phyloP scores from a whole-genome alignment of 2,888 invertebrate genomes.

The Tinea trinotella region DNA sequence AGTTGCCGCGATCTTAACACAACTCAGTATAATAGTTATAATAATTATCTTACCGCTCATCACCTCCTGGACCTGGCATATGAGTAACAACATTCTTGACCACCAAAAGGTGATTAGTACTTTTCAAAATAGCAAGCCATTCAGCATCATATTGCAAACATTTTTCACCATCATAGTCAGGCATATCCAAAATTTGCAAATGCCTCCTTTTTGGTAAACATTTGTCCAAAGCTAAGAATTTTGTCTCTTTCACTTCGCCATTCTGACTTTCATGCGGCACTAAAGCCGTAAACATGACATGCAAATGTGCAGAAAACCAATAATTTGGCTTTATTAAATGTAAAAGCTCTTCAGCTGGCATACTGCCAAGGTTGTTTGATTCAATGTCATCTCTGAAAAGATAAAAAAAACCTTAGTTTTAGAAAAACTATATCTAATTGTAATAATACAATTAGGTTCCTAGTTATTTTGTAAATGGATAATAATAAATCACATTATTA shows the following conservation, averaged over 20 bases:
- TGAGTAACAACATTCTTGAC: constrained; percentile 79
- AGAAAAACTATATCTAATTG: too few relatives aligned
- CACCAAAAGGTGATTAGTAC: constrained; percentile 90
- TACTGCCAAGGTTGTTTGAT: constrained; percentile 87
- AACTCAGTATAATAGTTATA: too few relatives aligned
- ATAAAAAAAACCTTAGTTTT: too few relatives aligned
- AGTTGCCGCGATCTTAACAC: too few relatives aligned
- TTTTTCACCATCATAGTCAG: constrained; percentile 67
- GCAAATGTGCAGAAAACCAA: constrained; percentile 98
- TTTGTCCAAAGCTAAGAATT: constrained; percentile 96
- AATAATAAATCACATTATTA: too few relatives aligned
- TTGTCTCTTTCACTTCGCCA: constrained; percentile 62
- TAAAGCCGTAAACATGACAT: constrained; percentile 94
- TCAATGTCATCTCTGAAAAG: constrained; percentile 84
- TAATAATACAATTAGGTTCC: too few relatives aligned
- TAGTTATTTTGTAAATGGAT: too few relatives aligned
- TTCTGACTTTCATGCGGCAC: constrained; percentile 78
- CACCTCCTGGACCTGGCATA: constrained; percentile 85
- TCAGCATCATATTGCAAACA: constrained; percentile 87
- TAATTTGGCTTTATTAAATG: constrained; percentile 84
- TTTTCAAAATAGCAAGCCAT: constrained; percentile 91
- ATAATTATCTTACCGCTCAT: constrained; percentile 69
- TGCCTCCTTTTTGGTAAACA: constrained; percentile 92
- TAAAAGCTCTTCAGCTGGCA: constrained; percentile 87
- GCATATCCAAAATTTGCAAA: constrained; percentile 85